Base-by-base conservation (phyloP, 2,113 vertebrate species). In the Genyomyrus donnyi region DNA sequence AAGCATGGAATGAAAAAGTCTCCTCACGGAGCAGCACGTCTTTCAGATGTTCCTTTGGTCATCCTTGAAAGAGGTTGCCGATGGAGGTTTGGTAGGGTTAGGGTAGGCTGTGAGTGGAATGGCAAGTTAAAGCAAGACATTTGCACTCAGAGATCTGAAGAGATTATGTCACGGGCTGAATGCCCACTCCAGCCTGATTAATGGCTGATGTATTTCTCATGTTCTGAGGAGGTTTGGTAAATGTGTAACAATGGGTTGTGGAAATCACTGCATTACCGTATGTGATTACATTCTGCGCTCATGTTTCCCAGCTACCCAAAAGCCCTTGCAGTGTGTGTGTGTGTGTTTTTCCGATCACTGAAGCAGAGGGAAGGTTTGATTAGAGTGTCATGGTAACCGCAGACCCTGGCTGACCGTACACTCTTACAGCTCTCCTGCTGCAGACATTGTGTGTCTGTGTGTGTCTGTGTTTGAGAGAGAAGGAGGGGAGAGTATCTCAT, bases 171-270 rank as follows among this genome's bases (percentile, higher is more conserved):
- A 35, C 1, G 8, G 70, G 5, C 49, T 45, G 27, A 42, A 50
- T 58, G 46, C 70, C 77, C 15, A 19, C 19, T 15, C 9, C 15
- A 19, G 13, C 80, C 39, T 21, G 39, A 80, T 62, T 85, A 89
- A 89, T 89, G 53, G 52, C 89, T 89, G 80, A 89, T 31, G 52
- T 62, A 58, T 89, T 89, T 42, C n/a, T 49, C 3, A 13, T 31
- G 19, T 45, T 83, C 8, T 15, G 49, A 24, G 77, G 24, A 35
- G 89, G 31, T 7, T 17, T 39, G 24, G 80, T 58, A 80, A 89
- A 89, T 89, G 77, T 62, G 77, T 89, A 89, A 89, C 89, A 46
- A 42, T 89, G 50, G 39, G 52, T 58, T 85, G 80, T 62, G 49
- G 31, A 24, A 48, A 42, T 89, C 52, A 89, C 21, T 84, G 74